Evolutionary conservation across 2,888 invertebrate genomes (phyloP).

Genomic region (Zeuzera pyrina): DNA sequence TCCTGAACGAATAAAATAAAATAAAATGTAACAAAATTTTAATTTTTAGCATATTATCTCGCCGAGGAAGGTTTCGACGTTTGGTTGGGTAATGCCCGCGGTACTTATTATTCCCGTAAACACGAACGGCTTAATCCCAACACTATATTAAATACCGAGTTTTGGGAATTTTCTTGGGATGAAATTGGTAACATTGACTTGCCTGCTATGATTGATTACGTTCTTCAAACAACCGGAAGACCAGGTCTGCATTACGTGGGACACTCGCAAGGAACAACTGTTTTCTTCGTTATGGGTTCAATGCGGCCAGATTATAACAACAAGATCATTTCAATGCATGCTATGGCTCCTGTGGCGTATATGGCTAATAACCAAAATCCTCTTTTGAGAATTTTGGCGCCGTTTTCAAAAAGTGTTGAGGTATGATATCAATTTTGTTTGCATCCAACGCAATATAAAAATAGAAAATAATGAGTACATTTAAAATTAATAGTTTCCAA

Average conservation of each 20-base stretch:
- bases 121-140: constrained; percentile 63
- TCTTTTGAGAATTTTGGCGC: constrained; percentile 53
- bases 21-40: too few relatives aligned
- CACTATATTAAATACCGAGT: constrained; percentile 46
- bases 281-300: constrained; percentile 78
- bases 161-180: constrained; percentile 86
- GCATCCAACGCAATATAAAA: too few relatives aligned
- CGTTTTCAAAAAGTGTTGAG: constrained; percentile 46
- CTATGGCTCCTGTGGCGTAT: constrained; percentile 80
- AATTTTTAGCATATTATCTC: constrained; percentile 63
- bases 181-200: constrained; percentile 86
- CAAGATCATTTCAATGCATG: constrained; percentile 78
- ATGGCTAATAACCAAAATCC: constrained; percentile 69
- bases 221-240: constrained; percentile 71
- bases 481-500: too few relatives aligned
- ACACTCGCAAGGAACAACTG: constrained; percentile 81
- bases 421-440: too few relatives aligned
- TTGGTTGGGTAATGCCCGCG: constrained; percentile 88
- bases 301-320: constrained; percentile 77
- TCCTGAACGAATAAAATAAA: too few relatives aligned
- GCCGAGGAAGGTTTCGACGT: constrained; percentile 82
- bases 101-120: constrained; percentile 76
- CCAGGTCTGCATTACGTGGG: constrained; percentile 82
- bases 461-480: too few relatives aligned
- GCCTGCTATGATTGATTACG: constrained; percentile 85